Base-by-base conservation (phyloP, 64 coral and sea anemone genomes). In the Dendronephthya gigantea region DNA sequence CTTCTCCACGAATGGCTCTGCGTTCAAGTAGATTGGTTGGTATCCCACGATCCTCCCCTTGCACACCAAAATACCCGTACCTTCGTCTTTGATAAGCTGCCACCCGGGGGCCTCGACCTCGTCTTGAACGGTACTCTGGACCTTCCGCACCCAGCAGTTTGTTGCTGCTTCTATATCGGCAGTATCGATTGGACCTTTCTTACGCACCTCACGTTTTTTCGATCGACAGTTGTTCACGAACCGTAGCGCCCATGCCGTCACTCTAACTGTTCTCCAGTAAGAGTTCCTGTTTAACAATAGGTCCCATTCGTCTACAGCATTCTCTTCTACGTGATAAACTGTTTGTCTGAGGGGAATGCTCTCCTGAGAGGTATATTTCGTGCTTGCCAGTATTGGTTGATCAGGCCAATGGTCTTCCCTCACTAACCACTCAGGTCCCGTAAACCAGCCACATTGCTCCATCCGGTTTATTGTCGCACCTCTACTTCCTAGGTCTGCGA, bases 401-500 rank as follows among this genome's bases (percentile, higher is more conserved):
- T 66, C 87, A 62, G 91, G 87, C 91, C 83, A 92, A 37, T 92
- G 7, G 17, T 92, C 87, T 69, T 89, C 50, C 41, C 47, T 72
- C 1, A 92, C 39, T 48, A 92, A 40, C 92, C 88, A 93, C 40
- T 93, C 85, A 32, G 92, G 92, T 23, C 85, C 88, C 19, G 83
- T 82, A 81, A 88, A 90, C 92, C 85, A 90, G 13, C 83, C 58
- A 35, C 91, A 68, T 9, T 39, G 49, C 49, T 88, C 86, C 86
- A 92, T 85, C 68, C 85, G 84, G 34, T 30, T 49, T 41, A 85
- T 25, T 17, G 84, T 85, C 9, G 89, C 89, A 39, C 89, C 88
- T 70, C 90, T 81, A 68, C 90, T 92, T 51, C 90, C 85, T 59
- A 91, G 49, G 50, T 91, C 90, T 41, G 86, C 90, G n/a, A 92